Percentiles rank a stretch among this genome's conserved stretches.
Conservation (phyloP, 2,797 vertebrate species). For the Philypnodon macrostomus region DNA sequence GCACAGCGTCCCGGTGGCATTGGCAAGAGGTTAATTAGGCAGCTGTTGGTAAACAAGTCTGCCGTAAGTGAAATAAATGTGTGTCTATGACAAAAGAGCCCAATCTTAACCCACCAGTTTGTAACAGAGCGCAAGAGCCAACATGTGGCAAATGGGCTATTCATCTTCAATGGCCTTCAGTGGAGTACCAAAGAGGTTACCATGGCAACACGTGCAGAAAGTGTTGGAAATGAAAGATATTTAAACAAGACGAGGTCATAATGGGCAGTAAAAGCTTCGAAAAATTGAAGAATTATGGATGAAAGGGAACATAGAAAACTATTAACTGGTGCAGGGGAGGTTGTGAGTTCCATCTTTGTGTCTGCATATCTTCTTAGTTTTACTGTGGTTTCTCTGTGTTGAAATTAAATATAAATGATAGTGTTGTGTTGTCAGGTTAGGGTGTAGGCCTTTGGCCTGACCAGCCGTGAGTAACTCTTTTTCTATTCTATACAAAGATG, state of each 20-base stretch:
- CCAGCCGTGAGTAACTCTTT: too few relatives aligned
- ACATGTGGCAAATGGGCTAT: slow-evolving; percentile 76
- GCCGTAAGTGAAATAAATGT: slow-evolving; percentile 57
- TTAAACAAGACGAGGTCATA: slow-evolving; percentile 28
- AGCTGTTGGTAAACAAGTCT: slow-evolving; percentile 73
- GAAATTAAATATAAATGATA: too few relatives aligned
- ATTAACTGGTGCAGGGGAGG: too few relatives aligned
- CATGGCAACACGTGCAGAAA: slow-evolving; percentile 48
- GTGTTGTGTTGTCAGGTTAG: too few relatives aligned
- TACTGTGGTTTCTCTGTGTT: too few relatives aligned
- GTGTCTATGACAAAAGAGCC: slow-evolving; percentile 26
- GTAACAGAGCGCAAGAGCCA: slow-evolving; percentile 56
- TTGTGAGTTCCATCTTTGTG: too few relatives aligned
- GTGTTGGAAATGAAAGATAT: slow-evolving; percentile 35
- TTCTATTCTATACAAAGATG: too few relatives aligned
- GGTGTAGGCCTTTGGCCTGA: too few relatives aligned
- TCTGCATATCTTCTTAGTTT: too few relatives aligned
- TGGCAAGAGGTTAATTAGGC: slow-evolving; percentile 73
- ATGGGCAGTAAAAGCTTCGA: background rate
- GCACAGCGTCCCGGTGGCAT: slow-evolving; percentile 45
- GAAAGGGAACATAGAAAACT: too few relatives aligned
- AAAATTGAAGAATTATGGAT: background rate
- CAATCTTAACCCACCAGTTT: slow-evolving; percentile 29
- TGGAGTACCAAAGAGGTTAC: slow-evolving; percentile 47
- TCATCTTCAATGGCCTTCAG: slow-evolving; percentile 56